Conservation (phyloP, 2,113 vertebrate species). For the Muntiacus reevesi region DNA sequence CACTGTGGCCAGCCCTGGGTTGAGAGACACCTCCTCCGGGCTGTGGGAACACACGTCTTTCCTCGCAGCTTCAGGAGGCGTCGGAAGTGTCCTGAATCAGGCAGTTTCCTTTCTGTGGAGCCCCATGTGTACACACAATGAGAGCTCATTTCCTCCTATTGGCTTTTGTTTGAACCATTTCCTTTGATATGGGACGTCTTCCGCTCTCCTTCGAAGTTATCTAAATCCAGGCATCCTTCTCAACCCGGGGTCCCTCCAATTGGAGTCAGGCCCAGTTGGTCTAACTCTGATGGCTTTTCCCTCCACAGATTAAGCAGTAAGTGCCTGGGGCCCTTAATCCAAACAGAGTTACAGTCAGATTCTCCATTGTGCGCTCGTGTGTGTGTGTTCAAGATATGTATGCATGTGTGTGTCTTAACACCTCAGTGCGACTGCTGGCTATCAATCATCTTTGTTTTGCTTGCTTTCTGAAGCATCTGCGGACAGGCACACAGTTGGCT, state of each 20-base stretch:
- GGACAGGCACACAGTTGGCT: neutral
- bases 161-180: constrained; percentile 59
- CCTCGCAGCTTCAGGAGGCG: neutral
- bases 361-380: neutral
- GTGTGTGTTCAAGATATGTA: neutral
- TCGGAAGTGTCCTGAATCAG: constrained; percentile 27
- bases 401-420: neutral
- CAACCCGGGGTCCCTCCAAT: neutral
- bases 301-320: neutral
- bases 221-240: constrained; percentile 22
- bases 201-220: neutral
- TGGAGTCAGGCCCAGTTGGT: neutral
- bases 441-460: neutral
- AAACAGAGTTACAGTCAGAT: neutral
- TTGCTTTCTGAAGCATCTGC: neutral
- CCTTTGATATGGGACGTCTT: constrained; percentile 44
- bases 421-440: neutral
- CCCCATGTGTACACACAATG: constrained; percentile 37
- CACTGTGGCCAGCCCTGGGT: neutral
- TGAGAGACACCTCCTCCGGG: neutral
- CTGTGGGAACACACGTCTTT: neutral
- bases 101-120: constrained; percentile 58
- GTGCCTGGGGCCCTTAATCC: neutral
- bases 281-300: neutral
- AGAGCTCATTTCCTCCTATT: constrained; percentile 55